Base-by-base conservation (phyloP, 2,797 vertebrate genomes). In the Anableps anableps region DNA sequence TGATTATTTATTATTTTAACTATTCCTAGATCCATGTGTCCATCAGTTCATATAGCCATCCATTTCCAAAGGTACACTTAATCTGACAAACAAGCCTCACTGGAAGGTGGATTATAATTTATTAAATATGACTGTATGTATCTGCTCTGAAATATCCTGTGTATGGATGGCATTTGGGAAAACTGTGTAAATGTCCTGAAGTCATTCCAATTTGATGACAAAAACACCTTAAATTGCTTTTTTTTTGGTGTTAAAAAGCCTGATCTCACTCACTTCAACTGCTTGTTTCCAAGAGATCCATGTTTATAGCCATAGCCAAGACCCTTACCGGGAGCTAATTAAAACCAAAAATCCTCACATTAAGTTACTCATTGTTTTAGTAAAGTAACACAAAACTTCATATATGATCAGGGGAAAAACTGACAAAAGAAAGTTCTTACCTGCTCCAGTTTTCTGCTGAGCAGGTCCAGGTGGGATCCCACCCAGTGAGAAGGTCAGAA, bases 401-500 rank as follows among this genome's bases (percentile, higher is more conserved):
- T 70, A 26, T 43, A 43, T 13, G 55, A 62, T 7, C 9, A 31
- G 41, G 21, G n/a, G 51, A 43, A n/a, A 36, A 74, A 26, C 36
- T 14, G 8, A 29, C 14, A 62, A 21, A 13, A 48, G 17, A 21
- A 55, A 21, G 9, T n/a, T 17, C 85, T 93, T 90, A 99, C 99
- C 98, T 96, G 96, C 92, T 72, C 92, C 93, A 8, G 93, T 91
- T 80, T 96, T 97, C 88, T 96, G 96, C 80, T 96, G 95, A 51
- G 94, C 93, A 0, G 96, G 95, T 53, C 95, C 96, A 0, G 96
- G 90, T 3, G 97, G 97, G 72, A 97, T 95, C 62, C 99, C 99
- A 62, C 99, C 99, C 26, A 99, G 94, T 6, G 98, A 98, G n/a
- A 99, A 85, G 5, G 96, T 98, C 58, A 97, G 90, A 47, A 99